Evolutionary conservation across 2,113 vertebrate species (phyloP), one percentile per base, ranked within the genome.

Genomic region (Ctenomys sociabilis): DNA sequence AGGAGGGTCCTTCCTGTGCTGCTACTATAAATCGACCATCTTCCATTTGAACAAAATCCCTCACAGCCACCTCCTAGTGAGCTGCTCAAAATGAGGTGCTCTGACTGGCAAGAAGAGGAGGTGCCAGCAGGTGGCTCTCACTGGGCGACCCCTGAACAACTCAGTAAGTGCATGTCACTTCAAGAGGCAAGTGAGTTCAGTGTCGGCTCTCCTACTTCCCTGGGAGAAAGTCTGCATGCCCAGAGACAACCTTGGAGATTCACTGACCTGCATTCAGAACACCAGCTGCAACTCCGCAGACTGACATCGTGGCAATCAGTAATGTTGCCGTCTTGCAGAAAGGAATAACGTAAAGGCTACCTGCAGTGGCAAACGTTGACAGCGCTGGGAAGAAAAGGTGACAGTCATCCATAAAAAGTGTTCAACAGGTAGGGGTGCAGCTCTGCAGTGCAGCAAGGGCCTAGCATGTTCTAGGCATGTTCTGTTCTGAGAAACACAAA

Each of bases 211-310:
- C n/a, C n/a, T n/a, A n/a, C n/a, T n/a, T n/a, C n/a, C n/a, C 66
- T 85, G 35, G 32, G 7, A 95, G 70, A 24, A 75, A 63, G 32
- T 40, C 3, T n/a, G 35, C 72, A 35, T 0, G 35, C 26, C 77
- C 68, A 82, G 64, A 77, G 73, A 54, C 19, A 14, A 88, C 32
- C 14, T 3, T 7, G 5, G 40, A 77, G n/a, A 24, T 35, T 92
- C 93, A 96, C 98, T 98, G 95, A 99, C 99, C 99, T 98, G 99
- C 99, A 93, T 99, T 99, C 95, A 99, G 97, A 96, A 99, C 94
- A 28, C 99, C 99, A 98, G 99, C 98, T 0, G 99, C 98, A 68
- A 98, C 96, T n/a, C 99, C 99, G 17, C 99, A 98, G 95, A 99
- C 75, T n/a, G 98, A 99, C 98, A 99, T 99, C 80, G 99, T 91